phyloP scores from a whole-genome alignment of 2,113 vertebrate species.

The Leptodactylus fuscus region DNA sequence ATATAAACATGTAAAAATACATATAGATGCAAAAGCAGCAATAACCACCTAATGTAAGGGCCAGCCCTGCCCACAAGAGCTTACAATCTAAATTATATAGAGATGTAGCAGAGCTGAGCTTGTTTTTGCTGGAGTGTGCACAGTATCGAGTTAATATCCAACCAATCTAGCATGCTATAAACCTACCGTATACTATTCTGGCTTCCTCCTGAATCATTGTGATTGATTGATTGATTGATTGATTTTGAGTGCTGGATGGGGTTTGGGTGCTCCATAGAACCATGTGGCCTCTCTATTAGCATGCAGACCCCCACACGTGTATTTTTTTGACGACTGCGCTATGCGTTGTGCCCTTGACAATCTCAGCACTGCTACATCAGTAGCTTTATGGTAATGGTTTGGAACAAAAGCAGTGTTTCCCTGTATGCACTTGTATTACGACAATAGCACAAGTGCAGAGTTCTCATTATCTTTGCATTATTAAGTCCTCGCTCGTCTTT shows the following conservation, averaged over 20 bases:
- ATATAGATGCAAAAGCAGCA: too few species aligned
- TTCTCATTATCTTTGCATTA: neutral
- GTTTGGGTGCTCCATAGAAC: neutral
- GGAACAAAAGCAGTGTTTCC: neutral
- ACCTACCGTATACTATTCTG: too few species aligned
- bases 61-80: too few species aligned
- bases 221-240: too few species aligned
- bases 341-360: neutral
- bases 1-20: too few species aligned
- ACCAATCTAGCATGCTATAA: too few species aligned
- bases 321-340: too few species aligned
- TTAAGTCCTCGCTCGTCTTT: constrained; percentile 14
- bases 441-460: neutral
- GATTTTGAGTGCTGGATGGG: neutral
- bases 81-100: neutral
- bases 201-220: neutral
- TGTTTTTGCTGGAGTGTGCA: too few species aligned
- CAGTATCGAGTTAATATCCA: too few species aligned
- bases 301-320: too few species aligned
- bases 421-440: neutral
- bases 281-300: neutral
- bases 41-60: too few species aligned
- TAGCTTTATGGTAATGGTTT: neutral
- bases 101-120: neutral
- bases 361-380: neutral